These are phyloP conservation scores for Calypte anna DNA, from an alignment of 2,113 vertebrate species.

Conservation along the genomic window DNA sequence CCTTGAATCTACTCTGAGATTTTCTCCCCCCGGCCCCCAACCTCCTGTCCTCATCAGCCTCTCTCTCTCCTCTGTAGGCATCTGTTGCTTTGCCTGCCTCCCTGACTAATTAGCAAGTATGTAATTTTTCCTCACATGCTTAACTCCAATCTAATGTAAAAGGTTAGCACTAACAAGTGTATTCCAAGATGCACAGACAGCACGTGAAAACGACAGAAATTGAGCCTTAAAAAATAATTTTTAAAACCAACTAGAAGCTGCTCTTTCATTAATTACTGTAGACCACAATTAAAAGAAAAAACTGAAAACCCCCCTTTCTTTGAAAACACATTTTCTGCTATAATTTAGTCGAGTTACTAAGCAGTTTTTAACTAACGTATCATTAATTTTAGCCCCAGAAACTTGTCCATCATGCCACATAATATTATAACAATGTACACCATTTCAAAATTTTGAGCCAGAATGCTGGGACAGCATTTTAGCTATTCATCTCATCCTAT, in stretches of 20 bases:
- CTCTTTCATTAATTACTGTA: neutral
- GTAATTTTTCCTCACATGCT: neutral
- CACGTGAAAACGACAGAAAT: neutral
- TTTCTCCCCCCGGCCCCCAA: accelerated
- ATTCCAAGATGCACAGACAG: neutral
- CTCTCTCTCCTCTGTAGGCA: neutral
- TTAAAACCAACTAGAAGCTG: neutral
- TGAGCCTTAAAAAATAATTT: neutral
- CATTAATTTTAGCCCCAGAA: neutral
- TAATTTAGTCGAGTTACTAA: neutral
- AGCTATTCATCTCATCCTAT: neutral
- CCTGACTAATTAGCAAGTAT: neutral
- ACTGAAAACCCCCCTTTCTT: neutral
- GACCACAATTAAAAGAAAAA: neutral
- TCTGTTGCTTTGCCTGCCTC: neutral
- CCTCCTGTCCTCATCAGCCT: neutral
- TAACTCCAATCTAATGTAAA: neutral
- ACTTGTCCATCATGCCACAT: neutral
- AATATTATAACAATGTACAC: neutral
- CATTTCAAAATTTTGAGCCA: neutral
- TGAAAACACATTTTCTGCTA: neutral
- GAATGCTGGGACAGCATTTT: neutral
- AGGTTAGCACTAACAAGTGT: neutral
- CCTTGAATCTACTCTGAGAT: neutral
- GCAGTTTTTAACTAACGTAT: neutral